phyloP scores from a whole-genome alignment of 2,113 vertebrate species.

The Notechis scutatus region DNA sequence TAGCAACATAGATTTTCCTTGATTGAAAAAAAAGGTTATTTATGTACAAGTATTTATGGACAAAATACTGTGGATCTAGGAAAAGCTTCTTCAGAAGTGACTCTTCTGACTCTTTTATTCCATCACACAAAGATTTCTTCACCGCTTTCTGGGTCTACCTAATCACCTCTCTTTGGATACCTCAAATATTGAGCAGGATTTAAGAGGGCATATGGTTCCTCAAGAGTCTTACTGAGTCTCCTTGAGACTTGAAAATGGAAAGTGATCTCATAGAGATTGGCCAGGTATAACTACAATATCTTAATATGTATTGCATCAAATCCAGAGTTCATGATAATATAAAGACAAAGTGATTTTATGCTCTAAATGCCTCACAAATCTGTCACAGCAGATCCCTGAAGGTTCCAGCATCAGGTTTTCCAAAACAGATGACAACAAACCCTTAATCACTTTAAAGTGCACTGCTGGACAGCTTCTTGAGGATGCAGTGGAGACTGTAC shows the following conservation, averaged over 20 bases:
- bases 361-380: background rate
- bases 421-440: background rate
- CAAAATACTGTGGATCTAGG: background rate
- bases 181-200: background rate
- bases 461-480: background rate
- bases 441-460: background rate
- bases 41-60: background rate
- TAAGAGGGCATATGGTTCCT: background rate
- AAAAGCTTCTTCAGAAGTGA: background rate
- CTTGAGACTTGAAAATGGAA: background rate
- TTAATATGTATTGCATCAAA: background rate
- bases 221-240: background rate
- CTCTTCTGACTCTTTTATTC: background rate
- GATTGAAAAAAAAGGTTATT: background rate
- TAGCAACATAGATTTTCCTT: background rate
- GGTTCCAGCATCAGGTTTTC: background rate
- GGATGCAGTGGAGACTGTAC: background rate
- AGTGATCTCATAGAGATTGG: background rate
- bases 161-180: background rate
- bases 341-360: background rate
- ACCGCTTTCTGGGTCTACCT: background rate
- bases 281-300: background rate
- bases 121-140: background rate
- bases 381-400: background rate
- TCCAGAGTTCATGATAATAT: background rate